A percentile compares a stretch with the other conserved stretches of the same genome.
phyloP scores from a whole-genome alignment of 1,140 invertebrate genomes.

The Rhizoglyphus robini region DNA sequence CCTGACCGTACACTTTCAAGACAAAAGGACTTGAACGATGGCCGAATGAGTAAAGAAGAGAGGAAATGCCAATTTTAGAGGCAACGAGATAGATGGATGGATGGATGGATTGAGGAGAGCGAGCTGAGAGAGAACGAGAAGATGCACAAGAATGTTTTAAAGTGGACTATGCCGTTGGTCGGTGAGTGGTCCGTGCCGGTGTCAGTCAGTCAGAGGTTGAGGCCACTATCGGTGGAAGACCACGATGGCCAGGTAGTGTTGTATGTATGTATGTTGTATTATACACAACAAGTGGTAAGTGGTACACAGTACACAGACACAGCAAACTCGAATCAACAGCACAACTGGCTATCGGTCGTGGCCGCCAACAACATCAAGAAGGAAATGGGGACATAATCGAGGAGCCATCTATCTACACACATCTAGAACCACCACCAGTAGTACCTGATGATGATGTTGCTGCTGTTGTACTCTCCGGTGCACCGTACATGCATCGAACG shows the following conservation, averaged over 20 bases:
- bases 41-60: not conserved
- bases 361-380: not conserved
- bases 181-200: too few species aligned
- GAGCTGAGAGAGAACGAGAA: too few species aligned
- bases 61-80: not conserved
- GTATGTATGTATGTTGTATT: too few species aligned
- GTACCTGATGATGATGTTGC: not conserved
- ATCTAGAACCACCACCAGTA: not conserved
- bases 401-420: not conserved
- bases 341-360: not conserved
- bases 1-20: not conserved
- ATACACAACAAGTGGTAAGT: too few species aligned
- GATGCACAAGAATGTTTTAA: too few species aligned
- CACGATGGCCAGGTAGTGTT: too few species aligned
- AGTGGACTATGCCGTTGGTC: too few species aligned
- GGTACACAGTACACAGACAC: too few species aligned
- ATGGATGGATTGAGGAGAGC: not conserved
- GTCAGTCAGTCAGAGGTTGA: too few species aligned
- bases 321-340: not conserved
- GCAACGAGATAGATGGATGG: not conserved
- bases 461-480: not conserved
- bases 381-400: not conserved
- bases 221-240: too few species aligned
- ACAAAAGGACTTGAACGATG: not conserved
- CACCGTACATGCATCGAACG: not conserved